phyloP scores from a whole-genome alignment of 2,797 vertebrate genomes.

The Molossus alvarezi region DNA sequence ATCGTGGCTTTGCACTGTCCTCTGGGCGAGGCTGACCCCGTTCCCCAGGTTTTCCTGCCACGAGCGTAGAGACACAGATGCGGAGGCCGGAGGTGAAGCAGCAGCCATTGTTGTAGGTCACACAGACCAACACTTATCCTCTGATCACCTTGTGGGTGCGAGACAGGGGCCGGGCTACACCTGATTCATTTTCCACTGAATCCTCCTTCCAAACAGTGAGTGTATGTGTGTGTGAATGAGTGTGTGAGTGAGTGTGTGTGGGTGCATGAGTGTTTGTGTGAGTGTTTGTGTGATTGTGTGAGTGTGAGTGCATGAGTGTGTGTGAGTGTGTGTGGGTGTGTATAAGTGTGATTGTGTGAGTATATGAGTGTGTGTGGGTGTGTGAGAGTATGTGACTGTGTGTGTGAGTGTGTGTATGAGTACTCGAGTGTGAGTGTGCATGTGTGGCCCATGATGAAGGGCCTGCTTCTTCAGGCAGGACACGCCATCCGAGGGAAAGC shows the following conservation, averaged over 20 bases:
- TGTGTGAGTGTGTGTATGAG: not conserved
- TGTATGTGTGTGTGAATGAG: not conserved
- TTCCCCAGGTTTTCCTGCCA: not conserved
- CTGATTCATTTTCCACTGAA: not conserved
- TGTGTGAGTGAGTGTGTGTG: too few relatives aligned
- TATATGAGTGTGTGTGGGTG: not conserved
- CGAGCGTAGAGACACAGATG: not conserved
- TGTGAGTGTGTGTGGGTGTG: too few relatives aligned
- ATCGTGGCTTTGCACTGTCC: not conserved
- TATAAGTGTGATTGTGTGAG: too few relatives aligned
- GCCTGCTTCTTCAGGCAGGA: not conserved
- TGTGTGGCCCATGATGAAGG: not conserved
- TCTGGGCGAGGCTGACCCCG: not conserved
- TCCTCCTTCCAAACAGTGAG: not conserved
- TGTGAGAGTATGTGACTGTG: too few relatives aligned
- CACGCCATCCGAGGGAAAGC: not conserved
- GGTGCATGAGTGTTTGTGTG: too few relatives aligned
- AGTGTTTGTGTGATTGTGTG: too few relatives aligned
- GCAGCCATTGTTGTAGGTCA: not conserved
- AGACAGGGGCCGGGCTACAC: not conserved
- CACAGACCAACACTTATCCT: not conserved
- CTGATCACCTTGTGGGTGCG: not conserved
- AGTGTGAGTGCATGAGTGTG: not conserved
- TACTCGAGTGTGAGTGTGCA: not conserved
- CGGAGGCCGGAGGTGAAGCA: not conserved